These are phyloP conservation scores for Villa cingulata DNA, from an alignment of 2,888 invertebrate genomes.

Conservation along the genomic window DNA sequence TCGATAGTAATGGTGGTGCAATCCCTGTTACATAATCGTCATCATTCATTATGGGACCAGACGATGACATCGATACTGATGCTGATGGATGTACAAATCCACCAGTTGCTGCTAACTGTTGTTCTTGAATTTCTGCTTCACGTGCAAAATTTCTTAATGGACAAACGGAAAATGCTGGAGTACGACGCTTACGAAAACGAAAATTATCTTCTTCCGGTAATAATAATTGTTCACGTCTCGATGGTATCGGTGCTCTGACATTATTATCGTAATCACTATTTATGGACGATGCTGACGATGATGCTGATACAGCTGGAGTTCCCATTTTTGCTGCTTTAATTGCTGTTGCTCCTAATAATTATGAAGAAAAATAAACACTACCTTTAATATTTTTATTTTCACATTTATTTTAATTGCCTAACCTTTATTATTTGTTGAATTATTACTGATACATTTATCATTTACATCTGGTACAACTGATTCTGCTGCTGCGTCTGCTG, in stretches of 20 bases:
- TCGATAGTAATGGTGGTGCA: conserved; percentile 1
- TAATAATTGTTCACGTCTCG: conserved; percentile 31
- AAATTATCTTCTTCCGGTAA: conserved; percentile 34
- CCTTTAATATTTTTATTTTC: too few relatives aligned
- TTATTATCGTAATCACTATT: conserved; percentile 16
- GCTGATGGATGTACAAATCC: neutral
- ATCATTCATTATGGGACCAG: conserved; percentile 16
- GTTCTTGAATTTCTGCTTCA: conserved; percentile 32
- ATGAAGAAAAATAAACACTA: neutral
- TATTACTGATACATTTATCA: too few relatives aligned
- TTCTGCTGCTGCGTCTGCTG: neutral
- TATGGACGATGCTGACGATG: conserved; percentile 9
- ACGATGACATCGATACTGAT: neutral
- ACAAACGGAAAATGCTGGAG: conserved; percentile 26
- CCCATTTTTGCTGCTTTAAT: neutral
- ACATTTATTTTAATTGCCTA: neutral
- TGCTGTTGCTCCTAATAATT: neutral
- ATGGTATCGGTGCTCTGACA: conserved; percentile 33
- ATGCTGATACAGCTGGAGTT: neutral
- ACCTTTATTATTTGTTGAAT: neutral
- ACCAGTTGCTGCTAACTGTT: conserved; percentile 24
- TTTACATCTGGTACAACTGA: too few relatives aligned
- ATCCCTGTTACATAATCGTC: conserved; percentile 16
- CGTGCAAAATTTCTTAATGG: conserved; percentile 33
- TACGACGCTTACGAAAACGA: conserved; percentile 23